phyloP scores from a whole-genome alignment of 2,797 vertebrate genomes.

The Pipistrellus kuhlii region DNA sequence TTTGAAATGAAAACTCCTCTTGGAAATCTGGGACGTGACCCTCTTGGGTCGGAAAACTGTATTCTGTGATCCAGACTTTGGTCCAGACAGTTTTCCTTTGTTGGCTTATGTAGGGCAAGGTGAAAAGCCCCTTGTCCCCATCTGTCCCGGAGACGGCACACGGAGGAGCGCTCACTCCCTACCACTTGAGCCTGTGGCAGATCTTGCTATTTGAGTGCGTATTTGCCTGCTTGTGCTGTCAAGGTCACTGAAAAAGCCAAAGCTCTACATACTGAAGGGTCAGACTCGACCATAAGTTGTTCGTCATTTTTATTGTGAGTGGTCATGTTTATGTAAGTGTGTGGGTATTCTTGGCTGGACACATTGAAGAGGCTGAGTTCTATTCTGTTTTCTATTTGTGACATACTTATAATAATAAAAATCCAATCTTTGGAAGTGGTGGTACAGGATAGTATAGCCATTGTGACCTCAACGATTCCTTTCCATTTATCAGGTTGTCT shows the following conservation, averaged over 20 bases:
- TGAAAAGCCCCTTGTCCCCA: not conserved
- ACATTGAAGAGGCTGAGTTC: not conserved
- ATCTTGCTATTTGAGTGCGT: not conserved
- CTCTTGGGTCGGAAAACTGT: not conserved
- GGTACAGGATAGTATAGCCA: not conserved
- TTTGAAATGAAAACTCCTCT: constrained; percentile 25
- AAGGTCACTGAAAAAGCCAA: not conserved
- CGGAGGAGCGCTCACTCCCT: not conserved
- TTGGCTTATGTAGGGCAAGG: not conserved
- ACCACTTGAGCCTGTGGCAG: not conserved
- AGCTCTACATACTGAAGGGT: not conserved
- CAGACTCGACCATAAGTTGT: not conserved
- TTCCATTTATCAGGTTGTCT: not conserved
- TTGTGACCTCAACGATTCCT: not conserved
- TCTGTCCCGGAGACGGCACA: not conserved
- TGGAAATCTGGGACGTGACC: not conserved
- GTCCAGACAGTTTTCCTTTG: not conserved
- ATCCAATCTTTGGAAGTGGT: not conserved
- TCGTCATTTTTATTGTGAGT: constrained; percentile 27
- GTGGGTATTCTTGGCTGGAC: not conserved
- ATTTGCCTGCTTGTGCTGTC: not conserved
- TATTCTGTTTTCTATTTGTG: not conserved
- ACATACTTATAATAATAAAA: not conserved
- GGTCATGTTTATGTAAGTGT: not conserved
- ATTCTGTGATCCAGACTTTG: not conserved